Conservation (phyloP, 2,113 vertebrate genomes). For the Vanacampus margaritifer region DNA sequence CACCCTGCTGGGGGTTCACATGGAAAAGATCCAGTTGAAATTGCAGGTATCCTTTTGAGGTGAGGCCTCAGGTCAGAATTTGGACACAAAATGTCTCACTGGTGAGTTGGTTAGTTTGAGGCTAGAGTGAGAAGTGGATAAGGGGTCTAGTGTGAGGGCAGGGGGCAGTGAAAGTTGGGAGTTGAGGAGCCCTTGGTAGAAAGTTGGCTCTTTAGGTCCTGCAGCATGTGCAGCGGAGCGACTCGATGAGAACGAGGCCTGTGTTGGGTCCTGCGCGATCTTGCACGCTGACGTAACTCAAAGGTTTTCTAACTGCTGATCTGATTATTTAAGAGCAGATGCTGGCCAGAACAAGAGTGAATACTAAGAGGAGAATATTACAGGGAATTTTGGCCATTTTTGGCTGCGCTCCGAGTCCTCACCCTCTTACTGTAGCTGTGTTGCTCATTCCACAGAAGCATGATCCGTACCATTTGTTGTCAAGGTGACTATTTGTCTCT, state of each 20-base stretch:
- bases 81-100: neutral
- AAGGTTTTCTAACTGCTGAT: too few species aligned
- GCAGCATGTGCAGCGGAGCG: neutral
- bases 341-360: slow-evolving; percentile 4
- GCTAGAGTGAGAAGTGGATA: neutral
- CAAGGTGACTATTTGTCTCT: neutral
- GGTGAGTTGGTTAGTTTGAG: neutral
- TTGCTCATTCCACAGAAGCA: too few species aligned
- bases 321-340: neutral
- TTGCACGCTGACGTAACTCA: neutral
- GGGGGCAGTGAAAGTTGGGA: neutral
- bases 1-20: neutral
- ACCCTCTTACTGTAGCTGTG: neutral
- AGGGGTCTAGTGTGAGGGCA: neutral
- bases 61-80: neutral
- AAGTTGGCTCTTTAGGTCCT: too few species aligned
- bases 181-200: neutral
- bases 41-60: neutral
- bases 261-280: neutral
- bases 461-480: too few species aligned
- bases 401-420: too few species aligned
- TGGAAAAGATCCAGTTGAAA: neutral
- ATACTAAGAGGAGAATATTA: neutral
- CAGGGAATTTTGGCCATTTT: neutral
- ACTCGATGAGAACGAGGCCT: neutral